A percentile compares a stretch with the other conserved stretches of the same genome.
Evolutionary conservation across 2,797 vertebrate genomes (phyloP).

Genomic region (Poecilia gillii): DNA sequence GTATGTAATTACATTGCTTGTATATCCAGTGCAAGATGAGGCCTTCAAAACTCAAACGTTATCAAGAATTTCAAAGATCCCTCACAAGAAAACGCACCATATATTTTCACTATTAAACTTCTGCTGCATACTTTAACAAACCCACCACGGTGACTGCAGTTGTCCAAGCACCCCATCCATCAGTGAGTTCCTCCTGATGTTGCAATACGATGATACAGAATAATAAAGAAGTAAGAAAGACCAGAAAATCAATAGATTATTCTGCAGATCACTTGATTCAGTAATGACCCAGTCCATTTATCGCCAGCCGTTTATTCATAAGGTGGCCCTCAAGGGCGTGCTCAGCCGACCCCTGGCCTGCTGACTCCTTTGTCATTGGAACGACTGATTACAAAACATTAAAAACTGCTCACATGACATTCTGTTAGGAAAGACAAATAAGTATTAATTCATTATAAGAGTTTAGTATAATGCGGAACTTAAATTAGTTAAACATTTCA

Average conservation of each 20-base stretch:
- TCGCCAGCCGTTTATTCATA: constrained; percentile 83
- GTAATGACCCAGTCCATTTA: constrained; percentile 87
- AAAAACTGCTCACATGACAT: constrained; percentile 81
- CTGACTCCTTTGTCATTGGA: constrained; percentile 78
- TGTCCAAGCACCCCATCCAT: constrained; percentile 77
- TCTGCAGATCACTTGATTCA: constrained; percentile 88
- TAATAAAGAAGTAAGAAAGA: constrained; percentile 87
- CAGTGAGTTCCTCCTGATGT: constrained; percentile 83
- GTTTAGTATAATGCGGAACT: neutral
- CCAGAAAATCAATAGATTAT: constrained; percentile 88
- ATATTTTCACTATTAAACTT: constrained; percentile 32
- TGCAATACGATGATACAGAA: constrained; percentile 86
- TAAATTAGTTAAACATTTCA: neutral
- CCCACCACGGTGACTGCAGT: constrained; percentile 64
- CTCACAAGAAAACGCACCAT: constrained; percentile 24
- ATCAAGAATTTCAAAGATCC: constrained; percentile 15
- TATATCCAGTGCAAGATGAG: neutral
- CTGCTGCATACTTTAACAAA: constrained; percentile 50
- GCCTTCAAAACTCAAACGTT: constrained; percentile 9
- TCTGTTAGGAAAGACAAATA: constrained; percentile 74
- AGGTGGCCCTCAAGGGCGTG: constrained; percentile 80
- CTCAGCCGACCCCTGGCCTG: constrained; percentile 77
- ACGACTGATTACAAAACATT: constrained; percentile 84
- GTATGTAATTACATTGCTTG: constrained; percentile 2
- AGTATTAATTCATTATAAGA: constrained; percentile 11